Evolutionary conservation across 2,797 vertebrate genomes (phyloP), one percentile per base, ranked within the genome.

Genomic region (Sebastes taczanowskii): DNA sequence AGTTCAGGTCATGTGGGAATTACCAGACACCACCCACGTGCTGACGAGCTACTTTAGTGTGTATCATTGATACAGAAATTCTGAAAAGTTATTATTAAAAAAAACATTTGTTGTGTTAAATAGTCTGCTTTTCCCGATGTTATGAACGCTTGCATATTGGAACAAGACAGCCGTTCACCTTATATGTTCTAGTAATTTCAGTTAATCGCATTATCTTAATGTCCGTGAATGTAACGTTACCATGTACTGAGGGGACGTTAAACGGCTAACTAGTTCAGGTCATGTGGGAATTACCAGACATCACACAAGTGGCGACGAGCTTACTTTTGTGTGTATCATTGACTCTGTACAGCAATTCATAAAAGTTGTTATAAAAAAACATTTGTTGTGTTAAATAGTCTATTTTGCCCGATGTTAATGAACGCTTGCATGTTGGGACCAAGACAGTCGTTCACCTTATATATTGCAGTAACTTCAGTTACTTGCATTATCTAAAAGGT

Each of bases 291-390:
- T 34, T n/a, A 27, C 2, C 10, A 27, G 14, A 3, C 0, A 32
- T 0, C 32, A 34, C 20, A 0, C 2, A 46, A 7, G 23, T 11
- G 8, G 13, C 4, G 11, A 9, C 11, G 13, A 30, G 56, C 6
- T 61, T 35, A 1, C 1, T 29, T 20, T 3, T 0, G 2, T 30
- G 13, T 7, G 11, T 11, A 22, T n/a, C 30, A 53, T 2, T 13
- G 20, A 42, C 34, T 35, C 34, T 35, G 34, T 78, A 16, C 14
- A 38, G 14, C 13, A 55, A 20, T 9, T 29, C 2, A 1, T 29
- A 52, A 23, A 34, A 42, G 11, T 13, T 42, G 14, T 42, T 42
- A 67, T 34, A 2, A 35, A 35, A 35, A 35, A 35, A 35, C 34
- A 35, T 35, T 35, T 35, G 11, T 35, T 35, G 34, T 38, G 23